These are phyloP conservation scores for Takifugu flavidus DNA, from an alignment of 2,113 vertebrate species.

Conservation along the genomic window DNA sequence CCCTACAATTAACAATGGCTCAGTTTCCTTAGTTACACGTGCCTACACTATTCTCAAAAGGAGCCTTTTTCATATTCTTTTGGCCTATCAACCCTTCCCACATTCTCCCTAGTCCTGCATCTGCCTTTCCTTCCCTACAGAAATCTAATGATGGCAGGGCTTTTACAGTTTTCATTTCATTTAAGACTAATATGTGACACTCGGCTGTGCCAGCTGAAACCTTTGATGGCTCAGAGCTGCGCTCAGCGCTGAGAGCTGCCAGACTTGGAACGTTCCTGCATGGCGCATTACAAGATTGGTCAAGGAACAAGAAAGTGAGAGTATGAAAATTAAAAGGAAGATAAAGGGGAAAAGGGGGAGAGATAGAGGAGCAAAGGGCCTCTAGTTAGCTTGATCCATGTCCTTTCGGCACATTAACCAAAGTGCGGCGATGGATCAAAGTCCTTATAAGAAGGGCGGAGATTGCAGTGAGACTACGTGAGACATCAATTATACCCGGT, in stretches of 20 bases:
- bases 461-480: slow-evolving; percentile 27
- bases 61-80: slow-evolving; percentile 27
- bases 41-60: slow-evolving; percentile 1
- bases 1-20: slow-evolving; percentile 42
- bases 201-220: slow-evolving; percentile 62
- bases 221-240: slow-evolving; percentile 61
- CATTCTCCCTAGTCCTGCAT: slow-evolving; percentile 36
- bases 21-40: slow-evolving; percentile 42
- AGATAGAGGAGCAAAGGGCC: slow-evolving; percentile 10
- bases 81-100: slow-evolving; percentile 32
- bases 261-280: slow-evolving; percentile 49
- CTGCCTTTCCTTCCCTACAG: slow-evolving; percentile 45
- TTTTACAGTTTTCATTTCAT: slow-evolving; percentile 70
- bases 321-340: slow-evolving; percentile 47
- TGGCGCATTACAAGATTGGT: slow-evolving; percentile 58
- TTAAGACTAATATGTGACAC: slow-evolving; percentile 71
- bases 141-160: slow-evolving; percentile 63
- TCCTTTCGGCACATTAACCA: slow-evolving; percentile 44
- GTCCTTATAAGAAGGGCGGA: slow-evolving; percentile 21
- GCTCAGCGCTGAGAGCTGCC: slow-evolving; percentile 58
- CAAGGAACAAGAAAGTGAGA: slow-evolving; percentile 49
- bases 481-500: slow-evolving; percentile 20
- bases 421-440: slow-evolving; percentile 35
- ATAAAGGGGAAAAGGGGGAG: slow-evolving; percentile 19
- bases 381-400: slow-evolving; percentile 44